Evolutionary conservation across 2,797 vertebrate genomes (phyloP), one percentile per base, ranked within the genome.

Genomic region (Thaleichthys pacificus): DNA sequence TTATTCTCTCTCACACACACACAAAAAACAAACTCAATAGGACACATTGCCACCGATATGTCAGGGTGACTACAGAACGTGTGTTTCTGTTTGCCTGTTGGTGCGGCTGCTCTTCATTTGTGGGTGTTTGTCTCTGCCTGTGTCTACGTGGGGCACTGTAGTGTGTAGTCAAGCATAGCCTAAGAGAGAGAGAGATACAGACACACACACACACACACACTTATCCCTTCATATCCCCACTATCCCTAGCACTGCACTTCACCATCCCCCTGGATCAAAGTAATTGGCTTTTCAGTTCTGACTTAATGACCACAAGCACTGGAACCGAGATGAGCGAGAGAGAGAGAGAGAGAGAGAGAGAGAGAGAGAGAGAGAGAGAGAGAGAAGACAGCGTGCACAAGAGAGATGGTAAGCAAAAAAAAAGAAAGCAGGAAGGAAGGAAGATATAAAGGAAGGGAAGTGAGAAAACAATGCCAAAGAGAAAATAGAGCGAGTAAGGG

Each of bases 201-300:
- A 66, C 64, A 28, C 64, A 49, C 38, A 49, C 64, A 66, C 32
- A 65, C n/a, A n/a, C 15, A 49, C 65, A n/a, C 28, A 32, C 28
- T 49, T 32, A 42, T 61, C 35, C 26, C 24, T 47, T 61, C 28
- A 68, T 56, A 47, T 60, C 32, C 38, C 32, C 47, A 42, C 65
- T 62, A 30, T 64, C 42, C 66, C 62, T 49, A 30, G 21, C 22
- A 35, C 66, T n/a, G 38, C 66, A 47, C 22, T 47, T 68, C 57
- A 74, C 19, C 51, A 17, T 63, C 26, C 66, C 56, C 62, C 66
- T 74, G 66, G 66, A 57, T 68, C 66, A 74, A 74, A 69, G 58
- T 69, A 74, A 74, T 69, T 74, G 72, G 66, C 42, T 49, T 38
- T 28, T 32, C 30, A 66, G 56, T 66, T 67, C 62, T 58, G 64